Evolutionary conservation across 2,888 invertebrate species (phyloP).

Genomic region (Nomada fabriciana): DNA sequence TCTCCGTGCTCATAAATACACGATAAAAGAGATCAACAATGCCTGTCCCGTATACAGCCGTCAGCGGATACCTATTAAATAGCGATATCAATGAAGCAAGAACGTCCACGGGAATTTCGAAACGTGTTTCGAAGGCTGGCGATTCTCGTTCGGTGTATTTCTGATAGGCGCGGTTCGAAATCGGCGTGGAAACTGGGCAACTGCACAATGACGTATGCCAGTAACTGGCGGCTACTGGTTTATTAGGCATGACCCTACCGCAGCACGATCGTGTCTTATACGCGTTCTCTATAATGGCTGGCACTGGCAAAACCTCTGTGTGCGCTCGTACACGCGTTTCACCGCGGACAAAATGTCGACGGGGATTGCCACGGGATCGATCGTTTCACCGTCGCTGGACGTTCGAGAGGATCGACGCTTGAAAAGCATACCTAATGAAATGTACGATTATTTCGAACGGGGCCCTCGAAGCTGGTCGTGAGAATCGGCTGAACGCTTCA

Average conservation of each 20-base stretch:
- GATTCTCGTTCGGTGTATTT: constrained; percentile 38
- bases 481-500: constrained; percentile 16
- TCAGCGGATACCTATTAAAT: not conserved
- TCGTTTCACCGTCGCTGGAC: constrained; percentile 12
- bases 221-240: constrained; percentile 70
- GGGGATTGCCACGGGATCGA: constrained; percentile 53
- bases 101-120: constrained; percentile 8
- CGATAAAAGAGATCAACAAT: too few species aligned
- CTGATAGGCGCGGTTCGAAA: constrained; percentile 48
- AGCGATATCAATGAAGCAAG: not conserved
- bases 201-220: constrained; percentile 54
- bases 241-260: constrained; percentile 72
- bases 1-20: too few species aligned
- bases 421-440: constrained; percentile 11
- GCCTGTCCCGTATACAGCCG: not conserved
- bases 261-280: constrained; percentile 73
- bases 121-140: constrained; percentile 20
- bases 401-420: constrained; percentile 9
- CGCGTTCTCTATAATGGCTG: constrained; percentile 64
- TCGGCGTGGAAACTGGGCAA: constrained; percentile 58
- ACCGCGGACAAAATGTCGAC: constrained; percentile 61
- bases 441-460: constrained; percentile 21
- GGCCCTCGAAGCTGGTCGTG: not conserved
- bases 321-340: constrained; percentile 48
- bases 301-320: constrained; percentile 17